Base-by-base conservation (phyloP, 1,140 invertebrate genomes). In the Drosophila ohnishii region DNA sequence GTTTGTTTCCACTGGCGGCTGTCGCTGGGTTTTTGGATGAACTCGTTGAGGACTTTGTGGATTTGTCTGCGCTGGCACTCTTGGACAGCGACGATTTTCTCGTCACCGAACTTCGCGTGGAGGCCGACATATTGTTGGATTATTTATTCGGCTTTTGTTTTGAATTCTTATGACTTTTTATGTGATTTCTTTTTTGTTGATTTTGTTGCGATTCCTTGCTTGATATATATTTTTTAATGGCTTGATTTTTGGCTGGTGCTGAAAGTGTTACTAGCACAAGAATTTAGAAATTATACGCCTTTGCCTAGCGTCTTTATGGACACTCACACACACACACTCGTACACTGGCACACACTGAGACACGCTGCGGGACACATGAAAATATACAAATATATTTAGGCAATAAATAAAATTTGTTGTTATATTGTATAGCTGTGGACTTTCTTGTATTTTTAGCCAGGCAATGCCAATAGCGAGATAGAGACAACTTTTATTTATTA, bases 391-490 rank as follows among this genome's bases (percentile, higher is more conserved):
- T 82, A 62, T 79, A 65, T 87, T 72, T 87, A 66, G 67, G 84
- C 84, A 87, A 87, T 87, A 87, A 87, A 87, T 87, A 88, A 87
- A 87, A 88, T 70, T 87, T 87, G 83, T 88, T 87, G 83, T 87
- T 87, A 83, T 79, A 77, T 66, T 69, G 40, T 75, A 55, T 72
- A 64, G 71, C 67, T 80, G 78, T 66, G 60, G 72, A 44, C 57
- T 82, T 80, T 84, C 75, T 85, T 80, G 71, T 87, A 87, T 88
- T 87, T 87, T 83, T 87, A 88, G 83, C 79, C 63, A 87, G 83
- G 80, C 71, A 88, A 78, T 88, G 81, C 63, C 62, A 70, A 80
- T 69, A 87, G 75, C 78, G 47, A 79, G 47, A 75, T 80, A 87
- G 75, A 87, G 83, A 83, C 77, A 87, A 69, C 70, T 81, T 61